Conservation (phyloP, 2,797 vertebrate species). For the Takifugu ocellatus region DNA sequence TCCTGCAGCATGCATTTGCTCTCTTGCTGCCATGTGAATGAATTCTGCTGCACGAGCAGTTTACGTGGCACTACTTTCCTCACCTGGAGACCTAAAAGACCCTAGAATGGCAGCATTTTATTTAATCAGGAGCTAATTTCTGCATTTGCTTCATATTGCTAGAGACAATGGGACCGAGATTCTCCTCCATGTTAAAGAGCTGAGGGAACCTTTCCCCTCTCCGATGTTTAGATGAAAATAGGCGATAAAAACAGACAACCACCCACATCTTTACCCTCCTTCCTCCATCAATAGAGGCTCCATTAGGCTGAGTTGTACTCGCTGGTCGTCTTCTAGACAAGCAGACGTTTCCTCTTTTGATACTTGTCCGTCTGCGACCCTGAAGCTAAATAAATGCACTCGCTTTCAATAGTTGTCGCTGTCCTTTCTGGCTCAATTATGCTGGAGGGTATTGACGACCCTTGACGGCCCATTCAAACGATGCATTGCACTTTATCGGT, state of each 20-base stretch:
- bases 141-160: too few relatives aligned
- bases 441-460: constrained; percentile 45
- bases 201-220: constrained; percentile 7
- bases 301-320: constrained; percentile 57
- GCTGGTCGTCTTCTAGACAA: constrained; percentile 52
- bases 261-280: constrained; percentile 64
- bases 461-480: constrained; percentile 54
- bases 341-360: constrained; percentile 62
- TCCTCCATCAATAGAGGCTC: constrained; percentile 68
- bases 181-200: constrained; percentile 29
- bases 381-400: constrained; percentile 59
- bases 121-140: too few relatives aligned
- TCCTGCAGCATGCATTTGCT: neutral
- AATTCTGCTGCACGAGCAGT: too few relatives aligned
- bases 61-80: too few relatives aligned
- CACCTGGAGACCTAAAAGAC: too few relatives aligned
- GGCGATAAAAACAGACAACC: constrained; percentile 34
- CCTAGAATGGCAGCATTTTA: too few relatives aligned
- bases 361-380: constrained; percentile 67
- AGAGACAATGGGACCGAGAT: neutral
- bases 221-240: constrained; percentile 16
- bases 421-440: constrained; percentile 53
- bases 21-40: neutral
- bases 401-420: constrained; percentile 58
- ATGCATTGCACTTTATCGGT: constrained; percentile 61